These are phyloP conservation scores for Microtus oregoni DNA, from an alignment of 2,113 vertebrate genomes.

Conservation along the genomic window DNA sequence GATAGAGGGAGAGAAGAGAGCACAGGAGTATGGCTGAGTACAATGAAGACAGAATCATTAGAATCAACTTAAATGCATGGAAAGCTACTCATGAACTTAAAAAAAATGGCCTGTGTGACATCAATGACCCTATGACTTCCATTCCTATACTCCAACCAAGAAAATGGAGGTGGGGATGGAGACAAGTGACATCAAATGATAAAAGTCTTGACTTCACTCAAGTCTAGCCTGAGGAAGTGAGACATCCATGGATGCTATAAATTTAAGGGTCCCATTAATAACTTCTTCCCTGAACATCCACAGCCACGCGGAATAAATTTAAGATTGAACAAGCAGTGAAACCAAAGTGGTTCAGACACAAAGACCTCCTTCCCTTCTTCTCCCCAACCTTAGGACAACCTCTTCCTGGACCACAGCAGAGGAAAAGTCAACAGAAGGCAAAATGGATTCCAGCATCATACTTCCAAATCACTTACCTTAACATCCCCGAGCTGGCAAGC, in stretches of 20 bases:
- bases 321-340: neutral
- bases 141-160: neutral
- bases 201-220: neutral
- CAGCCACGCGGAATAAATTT: constrained; percentile 15
- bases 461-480: constrained; percentile 69
- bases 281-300: neutral
- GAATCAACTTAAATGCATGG: neutral
- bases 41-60: neutral
- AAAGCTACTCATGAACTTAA: neutral
- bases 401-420: neutral
- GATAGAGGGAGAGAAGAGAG: neutral
- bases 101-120: neutral
- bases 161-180: neutral
- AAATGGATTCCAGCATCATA: constrained; percentile 68
- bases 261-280: neutral
- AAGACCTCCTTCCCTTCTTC: neutral
- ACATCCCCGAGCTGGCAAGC: constrained; percentile 64
- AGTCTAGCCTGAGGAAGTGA: constrained; percentile 1
- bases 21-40: neutral
- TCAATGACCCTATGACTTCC: neutral
- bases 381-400: neutral
- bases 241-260: neutral
- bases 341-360: constrained; percentile 40
- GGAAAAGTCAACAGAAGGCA: neutral
- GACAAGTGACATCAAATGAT: neutral